Evolutionary conservation across 2,888 invertebrate genomes (phyloP).

Genomic region (Omphaloscelis lunosa): DNA sequence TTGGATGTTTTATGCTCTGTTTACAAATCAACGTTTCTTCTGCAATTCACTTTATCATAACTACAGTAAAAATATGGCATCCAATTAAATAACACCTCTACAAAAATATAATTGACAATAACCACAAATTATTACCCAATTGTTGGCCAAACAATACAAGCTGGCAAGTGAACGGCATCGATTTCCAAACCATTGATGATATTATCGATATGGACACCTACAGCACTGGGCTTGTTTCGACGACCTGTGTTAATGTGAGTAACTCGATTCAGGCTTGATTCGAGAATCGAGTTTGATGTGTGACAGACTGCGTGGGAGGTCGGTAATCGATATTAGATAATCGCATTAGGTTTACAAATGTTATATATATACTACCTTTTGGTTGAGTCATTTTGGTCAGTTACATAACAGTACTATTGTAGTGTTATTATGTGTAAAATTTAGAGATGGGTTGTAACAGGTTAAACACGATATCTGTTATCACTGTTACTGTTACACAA

Average conservation of each 20-base stretch:
- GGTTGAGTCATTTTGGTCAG: conserved; percentile 79
- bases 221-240: conserved; percentile 70
- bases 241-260: conserved; percentile 70
- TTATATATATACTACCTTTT: conserved; percentile 77
- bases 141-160: conserved; percentile 71
- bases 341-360: conserved; percentile 84
- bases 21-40: background rate
- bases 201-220: conserved; percentile 75
- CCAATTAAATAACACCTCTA: background rate
- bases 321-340: conserved; percentile 87
- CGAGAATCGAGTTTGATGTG: conserved; percentile 74
- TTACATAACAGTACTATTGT: conserved; percentile 71
- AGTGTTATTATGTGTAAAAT: conserved; percentile 49
- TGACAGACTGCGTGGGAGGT: conserved; percentile 83
- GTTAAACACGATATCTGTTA: no score
- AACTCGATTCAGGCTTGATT: conserved; percentile 51
- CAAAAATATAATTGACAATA: conserved; percentile 48
- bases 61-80: background rate
- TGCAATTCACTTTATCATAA: background rate
- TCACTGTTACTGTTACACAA: no score
- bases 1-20: background rate
- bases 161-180: conserved; percentile 73
- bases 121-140: conserved; percentile 64
- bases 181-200: conserved; percentile 73
- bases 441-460: no score